phyloP scores from a whole-genome alignment of 2,113 vertebrate species.

The Todiramphus chloris region DNA sequence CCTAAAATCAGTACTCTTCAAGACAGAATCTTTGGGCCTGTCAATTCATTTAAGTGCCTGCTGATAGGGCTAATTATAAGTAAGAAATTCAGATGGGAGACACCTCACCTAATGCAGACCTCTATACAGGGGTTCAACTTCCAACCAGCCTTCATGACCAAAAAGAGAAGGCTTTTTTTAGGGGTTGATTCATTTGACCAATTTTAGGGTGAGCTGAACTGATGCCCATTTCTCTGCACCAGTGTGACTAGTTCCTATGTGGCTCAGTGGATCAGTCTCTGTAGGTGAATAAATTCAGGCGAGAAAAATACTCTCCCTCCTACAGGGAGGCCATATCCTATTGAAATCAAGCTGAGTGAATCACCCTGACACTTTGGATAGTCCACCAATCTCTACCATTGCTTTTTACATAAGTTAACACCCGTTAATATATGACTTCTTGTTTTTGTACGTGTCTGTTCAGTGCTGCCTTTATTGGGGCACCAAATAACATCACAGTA shows the following conservation, averaged over 20 bases:
- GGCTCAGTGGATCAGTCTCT: background rate
- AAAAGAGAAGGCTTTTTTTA: background rate
- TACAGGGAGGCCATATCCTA: background rate
- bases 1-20: background rate
- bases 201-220: background rate
- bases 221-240: background rate
- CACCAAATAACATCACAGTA: background rate
- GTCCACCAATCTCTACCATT: background rate
- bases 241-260: background rate
- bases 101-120: background rate
- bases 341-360: background rate
- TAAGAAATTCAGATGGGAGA: background rate
- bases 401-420: background rate
- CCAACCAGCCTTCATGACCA: background rate
- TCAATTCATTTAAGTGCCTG: background rate
- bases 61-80: background rate
- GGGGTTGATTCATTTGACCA: background rate
- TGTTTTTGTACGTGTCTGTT: background rate
- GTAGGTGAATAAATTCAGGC: background rate
- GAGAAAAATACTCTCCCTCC: background rate
- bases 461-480: background rate
- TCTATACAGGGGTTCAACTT: background rate
- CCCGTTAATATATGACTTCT: background rate
- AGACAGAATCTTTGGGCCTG: background rate
- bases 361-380: fast-evolving